These are phyloP conservation scores for Drosophila takahashii DNA, from an alignment of 1,140 invertebrate genomes.

Conservation along the genomic window DNA sequence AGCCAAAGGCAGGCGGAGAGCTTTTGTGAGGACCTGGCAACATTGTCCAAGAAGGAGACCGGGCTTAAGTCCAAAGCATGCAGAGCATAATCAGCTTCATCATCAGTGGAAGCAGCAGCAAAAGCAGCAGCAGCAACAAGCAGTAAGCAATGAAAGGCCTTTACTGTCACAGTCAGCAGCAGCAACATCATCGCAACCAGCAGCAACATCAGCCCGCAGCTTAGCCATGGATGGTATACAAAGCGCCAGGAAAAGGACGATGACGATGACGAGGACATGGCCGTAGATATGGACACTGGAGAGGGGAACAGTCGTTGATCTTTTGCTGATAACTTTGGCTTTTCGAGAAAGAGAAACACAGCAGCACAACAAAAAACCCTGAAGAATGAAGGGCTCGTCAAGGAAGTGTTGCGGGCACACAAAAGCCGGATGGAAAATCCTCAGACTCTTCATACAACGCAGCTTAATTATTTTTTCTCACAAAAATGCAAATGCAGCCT, in stretches of 20 bases:
- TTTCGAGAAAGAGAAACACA: conserved; percentile 53
- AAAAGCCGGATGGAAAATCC: conserved; percentile 44
- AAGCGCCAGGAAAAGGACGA: conserved; percentile 62
- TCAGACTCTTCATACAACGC: conserved; percentile 13
- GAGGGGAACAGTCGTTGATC: conserved; percentile 67
- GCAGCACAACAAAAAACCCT: conserved; percentile 1
- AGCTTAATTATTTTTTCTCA: conserved; percentile 72
- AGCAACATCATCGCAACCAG: conserved; percentile 6
- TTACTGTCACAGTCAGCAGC: conserved; percentile 72
- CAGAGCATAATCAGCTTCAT: conserved; percentile 80
- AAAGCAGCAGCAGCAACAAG: conserved; percentile 59
- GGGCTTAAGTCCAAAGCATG: conserved; percentile 66
- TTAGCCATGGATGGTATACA: conserved; percentile 61
- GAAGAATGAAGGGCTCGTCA: conserved; percentile 19
- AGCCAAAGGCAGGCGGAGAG: conserved; percentile 15
- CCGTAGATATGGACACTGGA: conserved; percentile 31
- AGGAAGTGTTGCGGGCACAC: conserved; percentile 62
- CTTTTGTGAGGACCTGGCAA: conserved; percentile 61
- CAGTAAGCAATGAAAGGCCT: conserved; percentile 73
- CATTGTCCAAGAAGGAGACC: conserved; percentile 63
- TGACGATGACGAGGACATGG: conserved; percentile 32
- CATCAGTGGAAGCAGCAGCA: conserved; percentile 56
- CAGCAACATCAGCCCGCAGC: conserved; percentile 51
- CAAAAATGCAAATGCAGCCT: conserved; percentile 10
- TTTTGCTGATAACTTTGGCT: conserved; percentile 81